Conservation (phyloP, 2,888 invertebrate genomes). For the Harpalus rubripes region DNA sequence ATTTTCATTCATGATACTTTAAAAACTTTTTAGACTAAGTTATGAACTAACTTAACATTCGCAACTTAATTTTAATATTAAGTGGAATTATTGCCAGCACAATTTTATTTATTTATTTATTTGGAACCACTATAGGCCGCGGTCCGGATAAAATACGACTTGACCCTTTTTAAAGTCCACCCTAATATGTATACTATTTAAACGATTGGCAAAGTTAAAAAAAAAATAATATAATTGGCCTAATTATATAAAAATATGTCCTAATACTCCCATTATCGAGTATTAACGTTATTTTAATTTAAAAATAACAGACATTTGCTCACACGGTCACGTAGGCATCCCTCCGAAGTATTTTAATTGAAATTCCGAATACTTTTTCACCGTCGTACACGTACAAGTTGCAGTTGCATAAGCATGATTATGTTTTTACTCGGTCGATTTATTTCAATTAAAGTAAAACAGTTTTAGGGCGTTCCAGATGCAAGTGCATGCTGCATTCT, state of each 20-base stretch:
- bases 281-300: constrained; percentile 40
- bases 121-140: too few relatives aligned
- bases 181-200: too few relatives aligned
- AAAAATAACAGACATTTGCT: constrained; percentile 58
- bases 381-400: not conserved
- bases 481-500: constrained; percentile 49
- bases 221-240: not conserved
- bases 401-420: constrained; percentile 48
- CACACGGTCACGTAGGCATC: constrained; percentile 30
- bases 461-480: constrained; percentile 34
- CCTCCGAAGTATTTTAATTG: constrained; percentile 68
- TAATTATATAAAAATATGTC: not conserved
- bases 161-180: too few relatives aligned
- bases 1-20: too few relatives aligned
- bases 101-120: too few relatives aligned
- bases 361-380: constrained; percentile 68
- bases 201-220: too few relatives aligned
- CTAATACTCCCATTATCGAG: not conserved
- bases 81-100: too few relatives aligned
- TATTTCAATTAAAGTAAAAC: constrained; percentile 64
- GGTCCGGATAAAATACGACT: too few relatives aligned
- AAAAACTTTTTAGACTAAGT: too few relatives aligned
- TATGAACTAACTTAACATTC: too few relatives aligned
- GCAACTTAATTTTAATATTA: too few relatives aligned
- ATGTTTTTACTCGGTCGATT: constrained; percentile 56